A percentile compares a stretch with the other conserved stretches of the same genome.
These are phyloP conservation scores for Drosophila robusta DNA, from an alignment of 2,888 invertebrate species.

Conservation along the genomic window DNA sequence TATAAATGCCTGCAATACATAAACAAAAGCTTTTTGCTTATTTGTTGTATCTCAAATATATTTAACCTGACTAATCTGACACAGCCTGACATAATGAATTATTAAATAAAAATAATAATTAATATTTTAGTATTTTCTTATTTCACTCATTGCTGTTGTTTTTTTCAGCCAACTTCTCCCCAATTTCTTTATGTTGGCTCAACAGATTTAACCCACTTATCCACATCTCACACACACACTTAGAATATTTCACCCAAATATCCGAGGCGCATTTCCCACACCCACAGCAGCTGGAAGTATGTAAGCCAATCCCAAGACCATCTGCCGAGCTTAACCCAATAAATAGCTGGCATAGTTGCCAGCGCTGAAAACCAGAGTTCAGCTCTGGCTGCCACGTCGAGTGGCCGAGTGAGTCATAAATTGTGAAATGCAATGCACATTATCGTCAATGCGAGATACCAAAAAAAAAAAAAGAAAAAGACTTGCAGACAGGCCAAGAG, in stretches of 20 bases:
- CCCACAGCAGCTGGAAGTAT: slow-evolving; percentile 29
- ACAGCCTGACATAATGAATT: too few relatives aligned
- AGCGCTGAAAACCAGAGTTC: slow-evolving; percentile 21
- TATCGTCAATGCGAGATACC: slow-evolving; percentile 59
- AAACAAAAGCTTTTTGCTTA: too few relatives aligned
- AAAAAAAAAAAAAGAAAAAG: slow-evolving; percentile 27
- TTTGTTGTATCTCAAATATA: too few relatives aligned
- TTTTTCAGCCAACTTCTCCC: too few relatives aligned
- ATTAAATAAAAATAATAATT: too few relatives aligned
- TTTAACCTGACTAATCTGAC: too few relatives aligned
- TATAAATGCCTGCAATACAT: too few relatives aligned
- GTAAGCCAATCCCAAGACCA: slow-evolving; percentile 45
- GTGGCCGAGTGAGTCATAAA: slow-evolving; percentile 73
- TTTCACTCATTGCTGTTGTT: too few relatives aligned
- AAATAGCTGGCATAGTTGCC: slow-evolving; percentile 66
- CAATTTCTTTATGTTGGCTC: too few relatives aligned
- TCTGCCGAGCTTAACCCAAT: slow-evolving; percentile 70
- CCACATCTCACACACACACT: not conserved
- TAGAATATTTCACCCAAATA: slow-evolving; percentile 19
- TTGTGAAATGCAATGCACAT: slow-evolving; percentile 71
- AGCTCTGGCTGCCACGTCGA: slow-evolving; percentile 16
- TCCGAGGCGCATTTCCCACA: slow-evolving; percentile 37
- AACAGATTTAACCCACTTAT: slow-evolving; percentile 33
- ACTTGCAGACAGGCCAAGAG: slow-evolving; percentile 32
- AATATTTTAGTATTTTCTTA: too few relatives aligned